Conservation (phyloP, 2,888 invertebrate genomes). For the Masnerella sp. region DNA sequence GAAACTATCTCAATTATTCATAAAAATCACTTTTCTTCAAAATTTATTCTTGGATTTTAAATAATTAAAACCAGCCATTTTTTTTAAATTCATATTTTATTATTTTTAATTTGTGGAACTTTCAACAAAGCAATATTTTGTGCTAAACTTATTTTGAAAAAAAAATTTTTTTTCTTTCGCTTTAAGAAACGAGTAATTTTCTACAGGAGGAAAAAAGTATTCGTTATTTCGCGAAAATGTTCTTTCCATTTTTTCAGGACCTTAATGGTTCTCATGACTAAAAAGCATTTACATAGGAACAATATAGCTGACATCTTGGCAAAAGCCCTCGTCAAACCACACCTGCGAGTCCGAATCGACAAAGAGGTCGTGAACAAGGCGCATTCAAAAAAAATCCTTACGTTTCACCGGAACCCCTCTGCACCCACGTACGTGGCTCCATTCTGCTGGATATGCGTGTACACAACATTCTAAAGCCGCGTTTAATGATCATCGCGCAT, state of each 20-base stretch:
- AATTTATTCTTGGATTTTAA: too few species aligned
- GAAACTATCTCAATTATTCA: too few species aligned
- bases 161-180: too few species aligned
- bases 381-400: slow-evolving; percentile 37
- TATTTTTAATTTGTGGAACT: too few species aligned
- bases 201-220: neutral
- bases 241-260: neutral
- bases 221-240: neutral
- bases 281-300: slow-evolving; percentile 27
- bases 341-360: slow-evolving; percentile 21
- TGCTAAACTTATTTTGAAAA: too few species aligned
- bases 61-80: too few species aligned
- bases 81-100: too few species aligned
- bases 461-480: slow-evolving; percentile 27
- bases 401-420: slow-evolving; percentile 35
- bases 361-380: slow-evolving; percentile 33
- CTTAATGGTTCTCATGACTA: slow-evolving; percentile 1
- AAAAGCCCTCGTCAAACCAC: slow-evolving; percentile 22
- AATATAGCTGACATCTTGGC: slow-evolving; percentile 39
- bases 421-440: slow-evolving; percentile 16
- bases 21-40: too few species aligned
- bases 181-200: too few species aligned
- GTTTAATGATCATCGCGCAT: slow-evolving; percentile 43
- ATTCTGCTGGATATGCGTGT: slow-evolving; percentile 8
- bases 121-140: too few species aligned